Evolutionary conservation across 2,888 invertebrate species (phyloP).

Genomic region (Nemapogon koenigi): DNA sequence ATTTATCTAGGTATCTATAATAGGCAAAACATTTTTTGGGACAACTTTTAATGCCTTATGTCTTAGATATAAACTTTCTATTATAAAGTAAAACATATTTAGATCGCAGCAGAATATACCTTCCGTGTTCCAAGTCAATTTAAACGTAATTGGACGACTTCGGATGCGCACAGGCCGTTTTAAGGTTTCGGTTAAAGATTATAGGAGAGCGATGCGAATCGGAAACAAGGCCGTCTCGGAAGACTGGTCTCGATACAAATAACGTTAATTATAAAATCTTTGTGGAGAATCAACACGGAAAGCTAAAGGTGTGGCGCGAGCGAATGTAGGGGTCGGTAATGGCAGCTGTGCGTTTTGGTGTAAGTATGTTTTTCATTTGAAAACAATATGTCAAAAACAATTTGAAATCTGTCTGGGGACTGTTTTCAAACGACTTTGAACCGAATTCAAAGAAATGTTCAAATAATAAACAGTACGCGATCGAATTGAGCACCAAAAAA

Average conservation of each 20-base stretch:
- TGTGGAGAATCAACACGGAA: slow-evolving; percentile 36
- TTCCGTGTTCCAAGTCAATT: too few relatives aligned
- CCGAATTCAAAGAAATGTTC: background rate
- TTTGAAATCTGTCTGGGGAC: background rate
- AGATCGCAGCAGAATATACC: too few relatives aligned
- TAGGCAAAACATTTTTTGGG: too few relatives aligned
- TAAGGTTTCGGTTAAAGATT: slow-evolving; percentile 25
- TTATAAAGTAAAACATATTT: too few relatives aligned
- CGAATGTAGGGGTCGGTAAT: slow-evolving; percentile 20
- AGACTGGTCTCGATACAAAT: slow-evolving; percentile 41
- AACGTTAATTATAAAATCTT: slow-evolving; percentile 48
- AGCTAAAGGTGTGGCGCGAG: slow-evolving; percentile 34
- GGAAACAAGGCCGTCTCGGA: slow-evolving; percentile 50
- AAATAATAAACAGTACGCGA: too few relatives aligned
- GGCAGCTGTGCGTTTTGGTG: slow-evolving; percentile 26
- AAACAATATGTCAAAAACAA: background rate
- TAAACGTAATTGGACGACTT: too few relatives aligned
- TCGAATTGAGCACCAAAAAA: too few relatives aligned
- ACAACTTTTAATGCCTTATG: too few relatives aligned
- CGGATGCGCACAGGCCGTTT: too few relatives aligned
- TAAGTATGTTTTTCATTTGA: too few relatives aligned
- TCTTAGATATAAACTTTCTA: too few relatives aligned
- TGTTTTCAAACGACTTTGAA: background rate
- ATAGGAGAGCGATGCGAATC: slow-evolving; percentile 43
- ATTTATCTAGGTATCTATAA: too few relatives aligned